These are phyloP conservation scores for Chaetorhynchus papuensis DNA, from an alignment of 2,113 vertebrate genomes.

Conservation along the genomic window DNA sequence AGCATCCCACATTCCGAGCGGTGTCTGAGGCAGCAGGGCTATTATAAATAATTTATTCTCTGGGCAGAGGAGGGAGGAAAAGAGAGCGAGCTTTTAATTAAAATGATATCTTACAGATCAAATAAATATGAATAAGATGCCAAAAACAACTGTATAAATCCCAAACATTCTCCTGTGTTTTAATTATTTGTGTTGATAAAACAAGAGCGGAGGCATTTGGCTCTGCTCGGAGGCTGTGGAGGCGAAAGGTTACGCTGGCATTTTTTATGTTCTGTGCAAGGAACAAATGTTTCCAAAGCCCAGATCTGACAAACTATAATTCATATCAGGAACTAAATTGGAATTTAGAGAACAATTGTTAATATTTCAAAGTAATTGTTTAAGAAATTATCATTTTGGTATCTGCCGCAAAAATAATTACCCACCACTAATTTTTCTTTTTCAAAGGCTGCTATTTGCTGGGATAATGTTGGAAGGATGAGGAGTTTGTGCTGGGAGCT, in stretches of 20 bases:
- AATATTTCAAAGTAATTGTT: slow-evolving; percentile 63
- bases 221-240: background rate
- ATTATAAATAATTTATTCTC: slow-evolving; percentile 33
- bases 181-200: slow-evolving; percentile 57
- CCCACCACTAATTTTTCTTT: slow-evolving; percentile 48
- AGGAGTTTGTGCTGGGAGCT: slow-evolving; percentile 39
- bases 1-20: background rate
- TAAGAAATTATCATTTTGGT: slow-evolving; percentile 58
- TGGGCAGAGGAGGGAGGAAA: background rate
- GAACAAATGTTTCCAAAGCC: slow-evolving; percentile 37
- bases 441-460: slow-evolving; percentile 37
- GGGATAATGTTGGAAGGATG: slow-evolving; percentile 9
- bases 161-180: slow-evolving; percentile 54
- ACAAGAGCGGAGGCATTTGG: background rate
- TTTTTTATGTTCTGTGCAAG: slow-evolving; percentile 32
- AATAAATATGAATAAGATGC: slow-evolving; percentile 60
- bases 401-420: slow-evolving; percentile 58
- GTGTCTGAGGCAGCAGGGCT: background rate
- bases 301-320: slow-evolving; percentile 51
- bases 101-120: slow-evolving; percentile 52
- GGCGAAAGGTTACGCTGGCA: slow-evolving; percentile 18
- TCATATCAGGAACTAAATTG: slow-evolving; percentile 49
- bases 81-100: slow-evolving; percentile 45
- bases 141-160: slow-evolving; percentile 41
- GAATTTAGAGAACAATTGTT: slow-evolving; percentile 57